These are phyloP conservation scores for Apus apus DNA, from an alignment of 2,113 vertebrate genomes.

Conservation along the genomic window DNA sequence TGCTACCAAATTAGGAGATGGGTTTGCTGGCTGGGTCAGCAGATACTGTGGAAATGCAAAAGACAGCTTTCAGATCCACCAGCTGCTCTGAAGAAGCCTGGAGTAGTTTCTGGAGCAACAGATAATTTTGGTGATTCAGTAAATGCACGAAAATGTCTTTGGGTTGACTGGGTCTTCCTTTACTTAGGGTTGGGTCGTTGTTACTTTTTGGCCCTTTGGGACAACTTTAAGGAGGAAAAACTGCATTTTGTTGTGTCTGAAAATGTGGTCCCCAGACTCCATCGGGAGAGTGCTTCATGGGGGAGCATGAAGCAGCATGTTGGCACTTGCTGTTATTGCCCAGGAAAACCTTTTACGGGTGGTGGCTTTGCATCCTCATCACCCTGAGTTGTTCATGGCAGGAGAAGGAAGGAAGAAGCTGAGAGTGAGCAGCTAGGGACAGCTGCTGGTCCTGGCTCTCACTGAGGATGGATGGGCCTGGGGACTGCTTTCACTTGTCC, in stretches of 20 bases:
- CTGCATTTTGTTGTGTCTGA: not conserved
- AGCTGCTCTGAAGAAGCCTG: not conserved
- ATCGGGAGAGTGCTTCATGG: not conserved
- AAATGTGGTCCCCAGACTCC: not conserved
- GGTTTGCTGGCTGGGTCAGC: not conserved
- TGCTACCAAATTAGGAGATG: slow-evolving; percentile 50
- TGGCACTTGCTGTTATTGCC: not conserved
- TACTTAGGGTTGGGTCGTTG: rapidly evolving
- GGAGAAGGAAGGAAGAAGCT: not conserved
- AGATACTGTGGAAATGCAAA: slow-evolving; percentile 9
- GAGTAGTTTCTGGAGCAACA: not conserved
- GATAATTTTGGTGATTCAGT: not conserved
- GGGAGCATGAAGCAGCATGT: not conserved
- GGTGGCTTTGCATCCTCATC: not conserved
- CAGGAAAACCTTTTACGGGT: not conserved
- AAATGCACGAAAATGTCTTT: not conserved
- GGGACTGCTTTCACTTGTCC: not conserved
- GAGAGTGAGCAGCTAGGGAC: not conserved
- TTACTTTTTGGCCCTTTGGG: not conserved
- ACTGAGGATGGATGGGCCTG: rapidly evolving
- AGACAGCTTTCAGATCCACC: slow-evolving; percentile 6
- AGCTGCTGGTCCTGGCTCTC: not conserved
- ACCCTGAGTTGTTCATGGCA: rapidly evolving
- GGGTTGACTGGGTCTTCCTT: not conserved
- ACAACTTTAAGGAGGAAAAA: not conserved